Conservation (phyloP, 2,888 invertebrate species). For the Masnerella sp. region DNA sequence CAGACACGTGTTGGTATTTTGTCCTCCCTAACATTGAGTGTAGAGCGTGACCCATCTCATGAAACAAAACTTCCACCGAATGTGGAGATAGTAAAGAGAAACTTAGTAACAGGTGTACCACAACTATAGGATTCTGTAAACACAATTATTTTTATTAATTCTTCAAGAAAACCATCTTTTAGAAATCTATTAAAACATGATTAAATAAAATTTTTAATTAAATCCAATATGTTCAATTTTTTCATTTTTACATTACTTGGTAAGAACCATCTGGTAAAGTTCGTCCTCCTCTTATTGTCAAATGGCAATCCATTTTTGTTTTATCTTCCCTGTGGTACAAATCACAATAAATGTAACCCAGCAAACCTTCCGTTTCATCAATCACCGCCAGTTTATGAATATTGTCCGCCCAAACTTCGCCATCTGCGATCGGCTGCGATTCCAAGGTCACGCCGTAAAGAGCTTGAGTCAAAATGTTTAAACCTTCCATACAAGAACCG, state of each 20-base stretch:
- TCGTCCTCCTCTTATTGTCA: slow-evolving; percentile 97
- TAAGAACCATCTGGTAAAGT: slow-evolving; percentile 87
- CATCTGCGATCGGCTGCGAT: slow-evolving; percentile 81
- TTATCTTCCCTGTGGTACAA: slow-evolving; percentile 95
- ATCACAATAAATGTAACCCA: slow-evolving; percentile 98
- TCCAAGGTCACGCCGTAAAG: slow-evolving; percentile 90
- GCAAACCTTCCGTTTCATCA: slow-evolving; percentile 87
- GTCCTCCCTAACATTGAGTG: slow-evolving; percentile 99
- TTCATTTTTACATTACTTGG: too few species aligned
- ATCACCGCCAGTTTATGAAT: slow-evolving; percentile 95
- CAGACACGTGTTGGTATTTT: slow-evolving; percentile 96
- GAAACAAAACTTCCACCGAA: slow-evolving; percentile 97
- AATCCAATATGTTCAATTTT: too few species aligned
- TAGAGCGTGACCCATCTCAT: slow-evolving; percentile 99
- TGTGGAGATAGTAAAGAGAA: slow-evolving; percentile 88
- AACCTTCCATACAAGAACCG: slow-evolving; percentile 97
- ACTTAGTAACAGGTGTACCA: slow-evolving; percentile 93
- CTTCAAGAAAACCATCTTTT: not conserved
- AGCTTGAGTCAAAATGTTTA: slow-evolving; percentile 91
- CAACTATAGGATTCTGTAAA: slow-evolving; percentile 90
- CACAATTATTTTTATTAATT: slow-evolving; percentile 2
- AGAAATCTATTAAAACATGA: not conserved
- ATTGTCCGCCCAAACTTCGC: slow-evolving; percentile 92
- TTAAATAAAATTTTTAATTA: not conserved
- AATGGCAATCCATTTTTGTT: slow-evolving; percentile 98